These are phyloP conservation scores for Drosophila bipectinata DNA, from an alignment of 1,140 invertebrate species.

Conservation along the genomic window DNA sequence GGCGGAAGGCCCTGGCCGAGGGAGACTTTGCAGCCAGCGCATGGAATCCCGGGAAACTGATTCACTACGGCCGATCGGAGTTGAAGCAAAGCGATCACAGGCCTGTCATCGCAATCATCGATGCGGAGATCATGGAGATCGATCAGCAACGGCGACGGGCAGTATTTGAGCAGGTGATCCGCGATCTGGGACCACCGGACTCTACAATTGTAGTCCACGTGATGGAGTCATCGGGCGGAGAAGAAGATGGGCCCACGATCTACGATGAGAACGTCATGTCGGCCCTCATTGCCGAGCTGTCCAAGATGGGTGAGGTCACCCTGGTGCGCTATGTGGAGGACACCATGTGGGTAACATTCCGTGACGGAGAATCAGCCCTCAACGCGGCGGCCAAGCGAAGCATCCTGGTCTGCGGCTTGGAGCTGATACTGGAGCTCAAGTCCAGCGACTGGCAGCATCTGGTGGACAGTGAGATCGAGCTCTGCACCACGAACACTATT, in stretches of 20 bases:
- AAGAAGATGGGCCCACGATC: slow-evolving; percentile 84
- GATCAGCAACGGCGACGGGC: slow-evolving; percentile 88
- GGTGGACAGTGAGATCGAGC: slow-evolving; percentile 91
- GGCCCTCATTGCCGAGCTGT: slow-evolving; percentile 75
- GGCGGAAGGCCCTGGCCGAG: slow-evolving; percentile 89
- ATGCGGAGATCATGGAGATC: slow-evolving; percentile 93
- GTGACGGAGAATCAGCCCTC: slow-evolving; percentile 92
- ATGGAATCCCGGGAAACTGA: slow-evolving; percentile 91
- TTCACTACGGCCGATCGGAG: slow-evolving; percentile 95
- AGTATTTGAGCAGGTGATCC: slow-evolving; percentile 93
- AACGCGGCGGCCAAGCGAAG: slow-evolving; percentile 87
- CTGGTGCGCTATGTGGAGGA: slow-evolving; percentile 95
- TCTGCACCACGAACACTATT: slow-evolving; percentile 93
- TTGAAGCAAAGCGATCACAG: slow-evolving; percentile 99
- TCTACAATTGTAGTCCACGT: slow-evolving; percentile 94
- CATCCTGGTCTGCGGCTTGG: slow-evolving; percentile 88
- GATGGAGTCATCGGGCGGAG: slow-evolving; percentile 66
- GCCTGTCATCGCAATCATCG: slow-evolving; percentile 95
- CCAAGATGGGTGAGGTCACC: slow-evolving; percentile 89
- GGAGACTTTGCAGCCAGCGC: slow-evolving; percentile 84
- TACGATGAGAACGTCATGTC: slow-evolving; percentile 84
- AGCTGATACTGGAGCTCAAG: slow-evolving; percentile 90
- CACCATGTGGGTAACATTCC: slow-evolving; percentile 95
- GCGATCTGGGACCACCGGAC: slow-evolving; percentile 96
- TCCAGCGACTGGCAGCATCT: slow-evolving; percentile 93